phyloP scores from a whole-genome alignment of 2,797 vertebrate species.

The Pseudochaenichthys georgianus region DNA sequence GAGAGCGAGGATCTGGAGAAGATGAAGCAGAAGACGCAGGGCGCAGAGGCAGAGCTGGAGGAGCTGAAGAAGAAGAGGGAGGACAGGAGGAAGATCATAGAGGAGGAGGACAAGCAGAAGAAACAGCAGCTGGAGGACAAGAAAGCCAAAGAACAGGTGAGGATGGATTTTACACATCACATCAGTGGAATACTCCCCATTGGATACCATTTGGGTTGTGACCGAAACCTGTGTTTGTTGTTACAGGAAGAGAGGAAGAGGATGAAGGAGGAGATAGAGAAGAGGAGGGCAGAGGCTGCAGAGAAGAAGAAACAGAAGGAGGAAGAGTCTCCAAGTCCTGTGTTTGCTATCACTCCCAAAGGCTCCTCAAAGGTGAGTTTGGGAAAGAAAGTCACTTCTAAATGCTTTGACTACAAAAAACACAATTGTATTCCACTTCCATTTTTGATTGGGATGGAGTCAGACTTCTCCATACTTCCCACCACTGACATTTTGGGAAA shows the following conservation, averaged over 20 bases:
- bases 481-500: background rate
- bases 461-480: no score
- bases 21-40: slow-evolving; percentile 94
- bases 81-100: slow-evolving; percentile 92
- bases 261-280: slow-evolving; percentile 97
- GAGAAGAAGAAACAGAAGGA: slow-evolving; percentile 93
- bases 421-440: no score
- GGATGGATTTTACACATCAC: background rate
- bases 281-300: slow-evolving; percentile 94
- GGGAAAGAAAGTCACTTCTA: background rate
- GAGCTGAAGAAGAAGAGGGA: slow-evolving; percentile 95
- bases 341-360: slow-evolving; percentile 92
- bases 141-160: slow-evolving; percentile 91
- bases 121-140: slow-evolving; percentile 91
- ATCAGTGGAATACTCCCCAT: background rate
- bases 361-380: slow-evolving; percentile 92
- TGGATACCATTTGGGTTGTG: background rate
- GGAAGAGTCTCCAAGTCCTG: slow-evolving; percentile 84
- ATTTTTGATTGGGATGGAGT: no score
- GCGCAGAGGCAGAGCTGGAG: slow-evolving; percentile 90
- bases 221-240: background rate
- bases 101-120: slow-evolving; percentile 93
- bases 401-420: no score
- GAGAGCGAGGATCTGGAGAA: slow-evolving; percentile 92
- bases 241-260: slow-evolving; percentile 94